Conservation (phyloP, 2,888 invertebrate genomes). For the Caenorhabditis angaria region DNA sequence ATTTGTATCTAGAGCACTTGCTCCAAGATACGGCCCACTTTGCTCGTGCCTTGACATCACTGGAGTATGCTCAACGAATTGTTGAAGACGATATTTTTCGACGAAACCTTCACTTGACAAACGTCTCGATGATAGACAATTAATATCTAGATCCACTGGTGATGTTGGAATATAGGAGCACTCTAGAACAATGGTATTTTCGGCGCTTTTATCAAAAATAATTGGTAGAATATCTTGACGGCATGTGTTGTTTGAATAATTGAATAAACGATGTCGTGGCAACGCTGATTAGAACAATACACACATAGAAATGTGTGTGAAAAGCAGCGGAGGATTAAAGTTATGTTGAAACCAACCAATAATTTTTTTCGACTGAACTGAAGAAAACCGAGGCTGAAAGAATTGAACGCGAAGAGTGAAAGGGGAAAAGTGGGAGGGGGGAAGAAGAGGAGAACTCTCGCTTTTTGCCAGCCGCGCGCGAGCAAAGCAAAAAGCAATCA, state of each 20-base stretch:
- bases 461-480: neutral
- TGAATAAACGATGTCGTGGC: neutral
- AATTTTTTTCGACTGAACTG: neutral
- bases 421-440: neutral
- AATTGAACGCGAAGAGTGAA: neutral
- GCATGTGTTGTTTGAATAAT: neutral
- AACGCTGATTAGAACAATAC: neutral
- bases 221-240: neutral
- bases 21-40: neutral
- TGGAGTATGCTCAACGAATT: neutral
- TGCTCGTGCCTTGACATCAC: no score
- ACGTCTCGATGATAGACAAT: neutral
- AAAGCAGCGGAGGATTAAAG: neutral
- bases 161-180: constrained; percentile 13
- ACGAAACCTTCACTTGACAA: neutral
- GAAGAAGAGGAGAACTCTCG: neutral
- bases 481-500: neutral
- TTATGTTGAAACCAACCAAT: neutral
- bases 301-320: neutral
- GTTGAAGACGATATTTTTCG: constrained; percentile 10
- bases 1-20: neutral
- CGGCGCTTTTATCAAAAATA: neutral
- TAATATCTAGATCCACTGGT: constrained; percentile 4
- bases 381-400: neutral
- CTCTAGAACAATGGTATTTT: neutral